Evolutionary conservation across 2,797 vertebrate genomes (phyloP).

Genomic region (Sphenopsis melanotis): DNA sequence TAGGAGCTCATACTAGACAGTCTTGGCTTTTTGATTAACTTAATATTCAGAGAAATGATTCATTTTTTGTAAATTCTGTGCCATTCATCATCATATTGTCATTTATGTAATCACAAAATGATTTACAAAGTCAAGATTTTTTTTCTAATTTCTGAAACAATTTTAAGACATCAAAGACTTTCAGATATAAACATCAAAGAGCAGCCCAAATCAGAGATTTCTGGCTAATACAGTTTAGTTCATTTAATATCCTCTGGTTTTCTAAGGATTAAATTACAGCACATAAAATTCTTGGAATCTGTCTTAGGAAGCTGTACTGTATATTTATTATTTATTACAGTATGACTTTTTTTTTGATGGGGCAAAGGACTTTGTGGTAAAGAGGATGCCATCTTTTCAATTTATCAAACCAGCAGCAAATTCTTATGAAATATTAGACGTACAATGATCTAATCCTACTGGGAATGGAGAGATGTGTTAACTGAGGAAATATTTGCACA

Average conservation of each 20-base stretch:
- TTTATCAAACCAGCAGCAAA: constrained; percentile 57
- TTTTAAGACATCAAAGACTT: constrained; percentile 81
- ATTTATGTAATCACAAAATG: constrained; percentile 77
- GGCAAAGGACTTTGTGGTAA: constrained; percentile 19
- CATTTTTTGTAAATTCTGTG: constrained; percentile 67
- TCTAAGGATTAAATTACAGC: constrained; percentile 77
- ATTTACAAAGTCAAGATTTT: constrained; percentile 75
- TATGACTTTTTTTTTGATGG: neutral
- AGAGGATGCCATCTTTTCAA: constrained; percentile 58
- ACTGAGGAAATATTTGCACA: constrained; percentile 32
- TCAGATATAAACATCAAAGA: constrained; percentile 80
- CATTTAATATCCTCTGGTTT: constrained; percentile 83
- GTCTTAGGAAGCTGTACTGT: constrained; percentile 65
- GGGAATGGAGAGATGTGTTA: constrained; percentile 23
- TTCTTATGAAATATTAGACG: constrained; percentile 50
- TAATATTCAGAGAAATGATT: constrained; percentile 69
- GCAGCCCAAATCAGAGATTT: constrained; percentile 78
- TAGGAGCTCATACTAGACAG: constrained; percentile 67
- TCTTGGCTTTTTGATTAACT: constrained; percentile 73
- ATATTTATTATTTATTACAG: constrained; percentile 75
- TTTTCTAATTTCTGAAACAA: constrained; percentile 79
- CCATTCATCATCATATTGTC: constrained; percentile 79
- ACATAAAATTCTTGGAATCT: constrained; percentile 82
- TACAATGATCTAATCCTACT: constrained; percentile 28
- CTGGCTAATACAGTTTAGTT: constrained; percentile 80